Percentiles rank a stretch among this genome's conserved stretches.
phyloP scores from a whole-genome alignment of 2,797 vertebrate genomes.

The Hylomyscus alleni region DNA sequence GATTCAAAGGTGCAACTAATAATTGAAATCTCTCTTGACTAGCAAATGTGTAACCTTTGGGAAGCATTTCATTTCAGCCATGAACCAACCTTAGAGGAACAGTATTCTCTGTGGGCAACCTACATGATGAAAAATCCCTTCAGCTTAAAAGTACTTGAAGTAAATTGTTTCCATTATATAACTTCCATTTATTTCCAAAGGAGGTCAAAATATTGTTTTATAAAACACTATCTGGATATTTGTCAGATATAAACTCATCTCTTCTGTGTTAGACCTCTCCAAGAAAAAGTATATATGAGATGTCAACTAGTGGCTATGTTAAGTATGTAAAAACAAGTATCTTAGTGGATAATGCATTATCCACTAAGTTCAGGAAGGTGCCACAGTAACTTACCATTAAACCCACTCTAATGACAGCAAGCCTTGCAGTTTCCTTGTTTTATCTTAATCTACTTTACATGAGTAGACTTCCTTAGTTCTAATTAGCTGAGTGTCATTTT shows the following conservation, averaged over 20 bases:
- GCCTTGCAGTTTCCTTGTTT: conserved; percentile 43
- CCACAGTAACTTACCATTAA: background rate
- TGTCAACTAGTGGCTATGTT: background rate
- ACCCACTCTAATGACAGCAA: background rate
- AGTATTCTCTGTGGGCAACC: background rate
- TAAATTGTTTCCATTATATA: background rate
- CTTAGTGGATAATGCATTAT: conserved; percentile 14
- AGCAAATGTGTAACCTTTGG: background rate
- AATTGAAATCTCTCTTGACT: background rate
- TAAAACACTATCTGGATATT: background rate
- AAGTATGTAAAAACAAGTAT: background rate
- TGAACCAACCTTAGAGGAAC: background rate
- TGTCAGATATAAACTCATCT: background rate
- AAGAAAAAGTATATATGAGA: background rate
- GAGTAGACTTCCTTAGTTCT: background rate
- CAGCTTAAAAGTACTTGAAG: conserved; percentile 35
- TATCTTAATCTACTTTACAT: background rate
- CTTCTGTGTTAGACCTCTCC: conserved; percentile 10
- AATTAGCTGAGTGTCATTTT: background rate
- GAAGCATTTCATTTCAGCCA: background rate
- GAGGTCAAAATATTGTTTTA: background rate
- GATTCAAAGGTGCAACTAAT: conserved; percentile 24
- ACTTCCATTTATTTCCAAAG: background rate
- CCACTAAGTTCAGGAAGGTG: background rate
- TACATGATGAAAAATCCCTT: background rate